Evolutionary conservation across 2,797 vertebrate genomes (phyloP), one percentile per base, ranked within the genome.

Genomic region (Enteromius mattozi): DNA sequence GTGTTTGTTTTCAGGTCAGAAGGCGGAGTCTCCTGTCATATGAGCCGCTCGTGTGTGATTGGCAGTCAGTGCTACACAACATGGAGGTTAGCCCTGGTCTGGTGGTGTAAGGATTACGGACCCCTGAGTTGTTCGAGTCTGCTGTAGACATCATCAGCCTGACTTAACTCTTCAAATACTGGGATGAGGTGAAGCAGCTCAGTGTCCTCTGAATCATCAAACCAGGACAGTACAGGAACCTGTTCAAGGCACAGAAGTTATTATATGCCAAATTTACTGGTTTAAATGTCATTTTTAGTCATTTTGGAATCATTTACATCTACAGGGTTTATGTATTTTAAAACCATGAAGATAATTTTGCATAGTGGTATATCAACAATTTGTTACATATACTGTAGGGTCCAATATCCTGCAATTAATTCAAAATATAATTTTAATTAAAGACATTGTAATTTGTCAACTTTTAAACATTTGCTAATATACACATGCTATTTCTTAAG

Each of bases 161-260:
- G 94, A 19, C 97, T 97, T 16, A 98, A 92, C 90, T 98, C 97
- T 92, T 98, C 97, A 59, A 98, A 98, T 89, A 97, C 93, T 0
- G 97, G 97, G 87, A 98, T 94, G 72, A 98, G 95, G 89, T 96
- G 96, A 88, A 98, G 96, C 91, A 98, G 93, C 91, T 98, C 97
- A 0, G 95, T 95, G 80, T 98, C 97, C 13, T 96, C 95, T 91
- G 96, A 94, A 84, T 98, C 97, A 51, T 98, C 97, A 86, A 98
- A 98, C 97, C 97, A 98, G 19, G 97, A 98, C 90, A 96, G 90
- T 90, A 98, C 97, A 0, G 97, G 97, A 84, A 98, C 96, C 97
- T 98, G 88, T 30, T 9, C 21, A 0, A 51, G 1, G 14, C 16
- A 19, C 21, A 74, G 86, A 33, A 51, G 24, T 65, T 47, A 49